Evolutionary conservation across 2,797 vertebrate species (phyloP).

Genomic region (Neomorphus geoffroyi): DNA sequence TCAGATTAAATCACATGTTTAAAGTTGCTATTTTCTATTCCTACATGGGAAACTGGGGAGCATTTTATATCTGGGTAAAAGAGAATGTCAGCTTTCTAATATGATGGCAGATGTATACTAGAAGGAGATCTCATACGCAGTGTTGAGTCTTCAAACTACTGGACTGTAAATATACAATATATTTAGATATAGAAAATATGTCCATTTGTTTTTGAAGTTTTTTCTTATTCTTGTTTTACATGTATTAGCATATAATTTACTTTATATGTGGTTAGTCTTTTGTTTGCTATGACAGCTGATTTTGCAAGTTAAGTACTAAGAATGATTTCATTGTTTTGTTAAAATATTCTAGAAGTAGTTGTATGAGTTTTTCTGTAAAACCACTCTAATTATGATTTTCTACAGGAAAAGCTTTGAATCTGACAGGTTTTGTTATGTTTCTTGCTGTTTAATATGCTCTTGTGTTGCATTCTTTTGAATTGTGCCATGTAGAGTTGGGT

Average conservation of each 20-base stretch:
- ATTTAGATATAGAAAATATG: neutral
- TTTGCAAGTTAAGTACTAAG: neutral
- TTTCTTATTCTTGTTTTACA: neutral
- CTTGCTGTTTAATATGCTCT: neutral
- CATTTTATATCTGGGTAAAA: neutral
- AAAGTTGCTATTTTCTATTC: neutral
- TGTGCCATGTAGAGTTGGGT: neutral
- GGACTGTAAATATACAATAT: neutral
- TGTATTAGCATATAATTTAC: neutral
- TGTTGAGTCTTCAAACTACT: neutral
- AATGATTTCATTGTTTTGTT: neutral
- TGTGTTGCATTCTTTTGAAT: neutral
- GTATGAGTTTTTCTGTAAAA: neutral
- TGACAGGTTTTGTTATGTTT: neutral
- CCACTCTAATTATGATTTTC: neutral
- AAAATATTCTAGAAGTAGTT: neutral
- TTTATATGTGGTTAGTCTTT: neutral
- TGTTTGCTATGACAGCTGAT: neutral
- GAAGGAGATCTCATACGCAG: neutral
- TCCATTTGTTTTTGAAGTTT: neutral
- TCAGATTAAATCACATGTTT: neutral
- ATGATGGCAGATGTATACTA: fast-evolving
- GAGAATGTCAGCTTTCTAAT: neutral
- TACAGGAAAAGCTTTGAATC: neutral
- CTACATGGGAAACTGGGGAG: neutral